Evolutionary conservation across 2,797 vertebrate species (phyloP).

Genomic region (Coluber constrictor): DNA sequence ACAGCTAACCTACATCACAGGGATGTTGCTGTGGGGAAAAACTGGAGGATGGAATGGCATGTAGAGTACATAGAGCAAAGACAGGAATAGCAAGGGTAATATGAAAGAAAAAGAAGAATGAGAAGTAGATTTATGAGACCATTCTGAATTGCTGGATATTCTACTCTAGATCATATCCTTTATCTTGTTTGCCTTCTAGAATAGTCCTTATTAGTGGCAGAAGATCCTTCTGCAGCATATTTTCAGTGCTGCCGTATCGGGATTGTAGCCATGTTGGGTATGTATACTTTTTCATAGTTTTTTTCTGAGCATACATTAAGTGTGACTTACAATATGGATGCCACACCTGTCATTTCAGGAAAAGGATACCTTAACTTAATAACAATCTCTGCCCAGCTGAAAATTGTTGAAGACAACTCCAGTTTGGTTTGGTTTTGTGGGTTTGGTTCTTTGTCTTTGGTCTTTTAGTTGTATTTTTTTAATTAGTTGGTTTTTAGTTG

Average conservation of each 20-base stretch:
- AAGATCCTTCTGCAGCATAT: conserved; percentile 99
- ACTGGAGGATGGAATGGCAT: background rate
- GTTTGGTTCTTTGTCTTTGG: background rate
- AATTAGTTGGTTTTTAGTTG: background rate
- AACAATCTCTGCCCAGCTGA: background rate
- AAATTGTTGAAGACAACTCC: background rate
- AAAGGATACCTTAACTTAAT: background rate
- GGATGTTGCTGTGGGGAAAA: background rate
- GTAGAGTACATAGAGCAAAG: background rate
- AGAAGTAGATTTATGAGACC: background rate
- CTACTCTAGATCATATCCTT: conserved; percentile 59
- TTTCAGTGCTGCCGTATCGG: conserved; percentile 99
- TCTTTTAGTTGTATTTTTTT: background rate
- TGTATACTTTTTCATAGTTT: conserved; percentile 74
- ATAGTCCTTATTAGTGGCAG: conserved; percentile 99
- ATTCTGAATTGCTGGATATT: conserved; percentile 48
- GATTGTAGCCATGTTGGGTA: conserved; percentile 98
- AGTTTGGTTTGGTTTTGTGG: background rate
- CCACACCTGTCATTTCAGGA: background rate
- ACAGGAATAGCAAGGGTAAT: background rate
- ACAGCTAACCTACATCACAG: background rate
- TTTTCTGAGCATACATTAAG: background rate
- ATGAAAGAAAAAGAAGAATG: background rate
- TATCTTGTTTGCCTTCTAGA: conserved; percentile 87
- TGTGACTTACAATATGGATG: background rate